A percentile compares a stretch with the other conserved stretches of the same genome.
Conservation (phyloP, 2,797 vertebrate genomes). For the Cynodonichthys magdalenae region DNA sequence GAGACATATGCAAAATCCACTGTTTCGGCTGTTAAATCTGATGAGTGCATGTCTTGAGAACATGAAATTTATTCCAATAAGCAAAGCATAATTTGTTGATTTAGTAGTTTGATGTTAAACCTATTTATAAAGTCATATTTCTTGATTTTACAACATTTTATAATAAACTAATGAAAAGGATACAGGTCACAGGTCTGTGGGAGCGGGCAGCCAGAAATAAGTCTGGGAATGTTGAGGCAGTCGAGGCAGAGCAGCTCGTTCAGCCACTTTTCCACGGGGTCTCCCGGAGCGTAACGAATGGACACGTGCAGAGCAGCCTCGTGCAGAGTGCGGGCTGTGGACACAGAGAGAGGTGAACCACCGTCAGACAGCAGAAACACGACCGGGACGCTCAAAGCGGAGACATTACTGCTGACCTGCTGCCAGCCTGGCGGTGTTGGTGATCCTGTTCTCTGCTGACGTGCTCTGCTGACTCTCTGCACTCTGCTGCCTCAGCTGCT, state of each 20-base stretch:
- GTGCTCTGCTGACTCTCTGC: constrained; percentile 88
- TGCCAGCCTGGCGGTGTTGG: constrained; percentile 84
- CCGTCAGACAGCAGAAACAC: not conserved
- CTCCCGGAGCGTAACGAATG: constrained; percentile 93
- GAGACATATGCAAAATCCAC: too few species aligned
- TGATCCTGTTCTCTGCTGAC: constrained; percentile 90
- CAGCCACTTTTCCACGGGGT: constrained; percentile 94
- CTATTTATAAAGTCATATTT: too few species aligned
- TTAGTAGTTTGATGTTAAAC: too few species aligned
- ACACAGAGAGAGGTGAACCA: not conserved
- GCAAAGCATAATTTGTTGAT: too few species aligned
- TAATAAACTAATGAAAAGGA: constrained; percentile 73
- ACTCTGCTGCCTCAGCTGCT: constrained; percentile 95
- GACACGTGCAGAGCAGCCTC: constrained; percentile 98
- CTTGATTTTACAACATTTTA: too few species aligned
- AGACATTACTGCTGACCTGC: constrained; percentile 79
- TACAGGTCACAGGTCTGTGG: constrained; percentile 96
- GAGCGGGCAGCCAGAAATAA: constrained; percentile 93
- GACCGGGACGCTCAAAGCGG: not conserved
- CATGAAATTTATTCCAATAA: too few species aligned
- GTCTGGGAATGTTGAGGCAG: constrained; percentile 92
- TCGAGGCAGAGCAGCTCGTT: constrained; percentile 94
- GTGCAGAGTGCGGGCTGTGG: constrained; percentile 86
- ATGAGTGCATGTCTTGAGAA: too few species aligned
- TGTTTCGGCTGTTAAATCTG: too few species aligned